Conservation (phyloP, 2,797 vertebrate genomes). For the Aselliscus stoliczkanus region DNA sequence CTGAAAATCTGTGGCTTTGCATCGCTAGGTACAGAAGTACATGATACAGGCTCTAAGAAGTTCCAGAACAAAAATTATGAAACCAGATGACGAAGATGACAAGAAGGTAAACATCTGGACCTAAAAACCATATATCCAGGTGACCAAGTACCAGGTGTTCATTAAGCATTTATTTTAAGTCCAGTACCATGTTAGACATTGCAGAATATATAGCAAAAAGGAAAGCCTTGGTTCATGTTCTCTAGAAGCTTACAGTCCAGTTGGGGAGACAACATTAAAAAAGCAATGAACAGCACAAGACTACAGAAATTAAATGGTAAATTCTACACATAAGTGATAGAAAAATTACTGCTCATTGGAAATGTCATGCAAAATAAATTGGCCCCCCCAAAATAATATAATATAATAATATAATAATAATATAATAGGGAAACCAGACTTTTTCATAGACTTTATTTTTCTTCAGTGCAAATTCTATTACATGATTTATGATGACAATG, state of each 20-base stretch:
- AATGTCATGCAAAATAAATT: slow-evolving; percentile 8
- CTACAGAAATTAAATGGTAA: neutral
- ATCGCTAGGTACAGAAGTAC: neutral
- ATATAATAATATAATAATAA: slow-evolving; percentile 30
- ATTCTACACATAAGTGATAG: neutral
- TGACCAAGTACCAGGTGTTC: neutral
- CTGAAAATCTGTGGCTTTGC: neutral
- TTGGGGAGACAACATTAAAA: neutral
- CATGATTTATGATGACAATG: neutral
- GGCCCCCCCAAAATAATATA: neutral
- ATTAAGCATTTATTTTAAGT: neutral
- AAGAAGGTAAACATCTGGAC: neutral
- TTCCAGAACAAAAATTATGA: neutral
- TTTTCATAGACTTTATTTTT: slow-evolving; percentile 7
- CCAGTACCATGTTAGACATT: neutral
- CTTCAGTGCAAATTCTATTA: slow-evolving; percentile 2
- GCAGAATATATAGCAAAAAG: neutral
- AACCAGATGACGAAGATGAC: neutral
- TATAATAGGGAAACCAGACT: neutral
- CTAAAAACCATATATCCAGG: neutral
- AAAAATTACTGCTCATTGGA: neutral
- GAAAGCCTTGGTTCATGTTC: neutral
- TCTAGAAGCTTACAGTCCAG: neutral
- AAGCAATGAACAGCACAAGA: neutral
- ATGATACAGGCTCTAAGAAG: neutral